phyloP scores from a whole-genome alignment of 2,888 invertebrate genomes.

The Bursaphelenchus okinawaensis region DNA sequence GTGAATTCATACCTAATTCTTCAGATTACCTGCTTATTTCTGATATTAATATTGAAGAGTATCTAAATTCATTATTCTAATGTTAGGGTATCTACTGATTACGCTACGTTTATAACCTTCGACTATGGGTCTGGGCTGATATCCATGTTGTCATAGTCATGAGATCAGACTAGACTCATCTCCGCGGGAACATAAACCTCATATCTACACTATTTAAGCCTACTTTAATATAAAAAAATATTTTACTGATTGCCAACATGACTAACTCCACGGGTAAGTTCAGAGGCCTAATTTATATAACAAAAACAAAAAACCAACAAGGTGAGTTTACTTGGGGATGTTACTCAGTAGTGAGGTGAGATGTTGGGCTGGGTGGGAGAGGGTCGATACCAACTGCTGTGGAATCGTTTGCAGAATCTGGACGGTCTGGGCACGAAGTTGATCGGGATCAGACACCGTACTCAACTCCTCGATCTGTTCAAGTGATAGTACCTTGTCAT shows the following conservation, averaged over 20 bases:
- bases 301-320: neutral
- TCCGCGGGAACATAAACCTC: too few relatives aligned
- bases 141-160: conserved; percentile 1
- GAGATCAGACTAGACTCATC: conserved; percentile 12
- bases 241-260: too few relatives aligned
- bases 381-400: conserved; percentile 18
- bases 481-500: conserved; percentile 40
- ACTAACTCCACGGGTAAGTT: too few relatives aligned
- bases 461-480: conserved; percentile 35
- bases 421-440: conserved; percentile 35
- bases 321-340: too few relatives aligned
- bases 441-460: conserved; percentile 34
- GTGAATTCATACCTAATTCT: too few relatives aligned
- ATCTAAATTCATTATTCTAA: too few relatives aligned
- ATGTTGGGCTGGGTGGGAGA: conserved; percentile 11
- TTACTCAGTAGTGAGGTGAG: neutral
- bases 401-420: conserved; percentile 23
- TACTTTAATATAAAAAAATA: too few relatives aligned
- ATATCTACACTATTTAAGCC: too few relatives aligned
- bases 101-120: neutral
- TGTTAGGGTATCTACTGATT: too few relatives aligned
- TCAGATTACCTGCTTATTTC: too few relatives aligned
- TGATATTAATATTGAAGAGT: too few relatives aligned
- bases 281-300: neutral
- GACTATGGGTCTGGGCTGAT: neutral